Base-by-base conservation (phyloP, 2,113 vertebrate species). In the Tupaia chinensis region DNA sequence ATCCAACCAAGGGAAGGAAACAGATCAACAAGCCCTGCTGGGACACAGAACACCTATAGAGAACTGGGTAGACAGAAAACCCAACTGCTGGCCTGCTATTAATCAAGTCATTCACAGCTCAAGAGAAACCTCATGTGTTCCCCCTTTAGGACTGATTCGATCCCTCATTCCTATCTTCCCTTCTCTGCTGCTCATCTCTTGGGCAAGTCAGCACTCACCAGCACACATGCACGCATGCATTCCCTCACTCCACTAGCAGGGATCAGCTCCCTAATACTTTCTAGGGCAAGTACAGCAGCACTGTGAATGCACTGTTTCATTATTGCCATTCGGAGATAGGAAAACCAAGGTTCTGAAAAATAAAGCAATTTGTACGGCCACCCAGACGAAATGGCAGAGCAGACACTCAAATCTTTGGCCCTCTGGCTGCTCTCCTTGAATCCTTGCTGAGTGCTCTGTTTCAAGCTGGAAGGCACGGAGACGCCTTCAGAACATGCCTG, bases 81-180 rank as follows among this genome's bases (percentile, higher is more conserved):
- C 34, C 54, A 13, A 9, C 13, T 0, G 0, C 9, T 3, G 23
- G 17, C 12, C 81, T 10, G 63, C 29, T 34, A 3, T 17, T 9
- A 20, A 9, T 3, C 27, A 13, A 13, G 53, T 22, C 19, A 0
- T 5, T 11, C 2, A 15, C 0, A 4, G 7, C 2, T 3, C 3
- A 29, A 8, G 17, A 19, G 68, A 54, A 20, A 27, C 3, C 58
- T 1, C 7, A 5, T 0, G 0, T 1, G 3, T 0, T 29, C 27
- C 2, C 11, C 25, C 76, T 61, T 11, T 17, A 7, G 65, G 53
- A 17, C 19, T 1, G 13, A 32, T 1, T 1, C 1, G 1, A 32
- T 2, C 58, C 53, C 34, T 23, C 3, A 6, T 9, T 53, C 9
- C 72, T 68, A 20, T 23, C 20, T 53, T 70, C 53, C 60, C 89